phyloP scores from a whole-genome alignment of 2,797 vertebrate species.

The Tangara arthus region DNA sequence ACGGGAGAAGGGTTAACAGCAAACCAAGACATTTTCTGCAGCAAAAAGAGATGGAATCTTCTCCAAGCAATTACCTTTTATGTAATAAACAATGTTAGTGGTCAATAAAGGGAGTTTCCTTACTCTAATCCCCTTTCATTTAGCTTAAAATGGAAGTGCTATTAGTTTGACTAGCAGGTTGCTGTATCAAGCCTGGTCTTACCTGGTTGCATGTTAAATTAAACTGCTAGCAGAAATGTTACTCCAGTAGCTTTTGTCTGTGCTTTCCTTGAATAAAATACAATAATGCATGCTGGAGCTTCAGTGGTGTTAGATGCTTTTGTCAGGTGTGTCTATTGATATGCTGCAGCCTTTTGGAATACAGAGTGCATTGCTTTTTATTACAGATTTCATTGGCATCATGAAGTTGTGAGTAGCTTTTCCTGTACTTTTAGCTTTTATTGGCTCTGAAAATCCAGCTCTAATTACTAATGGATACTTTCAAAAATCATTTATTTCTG shows the following conservation, averaged over 20 bases:
- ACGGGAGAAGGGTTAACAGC: conserved; percentile 32
- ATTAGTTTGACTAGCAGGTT: neutral
- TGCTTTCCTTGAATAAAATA: neutral
- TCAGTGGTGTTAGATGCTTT: neutral
- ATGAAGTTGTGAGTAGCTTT: neutral
- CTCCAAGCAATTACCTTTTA: conserved; percentile 27
- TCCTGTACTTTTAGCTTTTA: neutral
- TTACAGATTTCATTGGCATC: neutral
- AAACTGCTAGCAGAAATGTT: neutral
- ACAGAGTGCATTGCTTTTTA: neutral
- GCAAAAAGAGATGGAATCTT: conserved; percentile 8
- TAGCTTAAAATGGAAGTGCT: conserved; percentile 9
- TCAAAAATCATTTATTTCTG: neutral
- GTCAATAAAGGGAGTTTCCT: conserved; percentile 7
- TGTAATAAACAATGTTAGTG: conserved; percentile 48
- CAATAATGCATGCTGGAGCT: neutral
- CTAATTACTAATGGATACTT: neutral
- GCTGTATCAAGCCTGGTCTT: neutral
- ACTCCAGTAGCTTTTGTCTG: neutral
- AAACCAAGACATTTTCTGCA: conserved; percentile 17
- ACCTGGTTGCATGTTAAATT: neutral
- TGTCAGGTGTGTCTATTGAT: neutral
- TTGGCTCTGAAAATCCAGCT: neutral
- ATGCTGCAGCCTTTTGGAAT: neutral
- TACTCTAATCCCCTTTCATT: neutral